phyloP scores from a whole-genome alignment of 2,113 vertebrate genomes.

The Gallinago media region DNA sequence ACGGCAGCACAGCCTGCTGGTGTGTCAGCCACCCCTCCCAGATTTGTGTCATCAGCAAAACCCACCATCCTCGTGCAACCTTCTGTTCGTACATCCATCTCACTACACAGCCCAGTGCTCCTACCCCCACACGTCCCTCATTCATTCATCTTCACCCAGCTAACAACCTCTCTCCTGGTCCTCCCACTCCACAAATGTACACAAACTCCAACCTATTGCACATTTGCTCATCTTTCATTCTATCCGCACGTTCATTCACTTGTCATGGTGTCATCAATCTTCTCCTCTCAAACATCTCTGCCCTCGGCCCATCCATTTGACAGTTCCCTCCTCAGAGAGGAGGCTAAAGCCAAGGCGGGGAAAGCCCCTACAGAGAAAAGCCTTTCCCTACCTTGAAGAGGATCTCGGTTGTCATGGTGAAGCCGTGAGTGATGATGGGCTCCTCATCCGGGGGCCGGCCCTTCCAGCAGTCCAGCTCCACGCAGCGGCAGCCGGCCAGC shows the following conservation, averaged over 20 bases:
- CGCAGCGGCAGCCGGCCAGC: slow-evolving; percentile 92
- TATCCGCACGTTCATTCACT: background rate
- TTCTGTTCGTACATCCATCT: background rate
- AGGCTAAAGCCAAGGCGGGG: background rate
- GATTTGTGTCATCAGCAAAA: background rate
- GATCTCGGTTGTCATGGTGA: slow-evolving; percentile 99
- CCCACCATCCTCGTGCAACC: background rate
- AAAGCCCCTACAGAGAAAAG: background rate
- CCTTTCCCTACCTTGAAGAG: slow-evolving; percentile 86
- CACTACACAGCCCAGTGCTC: background rate
- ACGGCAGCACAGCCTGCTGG: no score
- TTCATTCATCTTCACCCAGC: background rate
- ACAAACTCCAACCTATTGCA: background rate
- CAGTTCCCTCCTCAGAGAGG: background rate
- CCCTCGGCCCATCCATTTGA: background rate
- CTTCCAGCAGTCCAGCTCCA: slow-evolving; percentile 99
- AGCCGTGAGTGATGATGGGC: slow-evolving; percentile 96
- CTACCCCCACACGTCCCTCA: background rate
- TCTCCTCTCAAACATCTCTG: background rate
- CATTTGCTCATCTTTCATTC: background rate
- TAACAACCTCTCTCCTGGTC: background rate
- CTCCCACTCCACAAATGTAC: background rate
- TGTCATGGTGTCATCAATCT: background rate
- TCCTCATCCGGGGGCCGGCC: slow-evolving; percentile 94
- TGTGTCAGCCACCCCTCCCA: no score